Conservation (phyloP, 2,113 vertebrate genomes). For the Motacilla alba region DNA sequence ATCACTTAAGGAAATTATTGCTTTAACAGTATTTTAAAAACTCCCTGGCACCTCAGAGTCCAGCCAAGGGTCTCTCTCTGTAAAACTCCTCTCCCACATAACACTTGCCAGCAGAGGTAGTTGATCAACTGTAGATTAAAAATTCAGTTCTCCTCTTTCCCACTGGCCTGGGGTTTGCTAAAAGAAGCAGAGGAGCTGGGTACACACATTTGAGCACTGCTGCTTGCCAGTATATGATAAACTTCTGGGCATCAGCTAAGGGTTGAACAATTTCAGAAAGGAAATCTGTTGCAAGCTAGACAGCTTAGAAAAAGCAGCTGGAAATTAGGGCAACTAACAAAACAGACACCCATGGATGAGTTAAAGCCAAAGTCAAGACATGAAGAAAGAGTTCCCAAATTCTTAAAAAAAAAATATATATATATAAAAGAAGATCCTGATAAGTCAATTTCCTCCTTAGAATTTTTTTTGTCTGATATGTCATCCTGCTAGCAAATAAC, state of each 20-base stretch:
- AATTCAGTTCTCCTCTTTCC: neutral
- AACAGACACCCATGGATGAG: neutral
- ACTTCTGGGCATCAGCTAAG: neutral
- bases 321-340: neutral
- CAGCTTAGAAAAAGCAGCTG: neutral
- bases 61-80: neutral
- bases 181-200: neutral
- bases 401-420: no score
- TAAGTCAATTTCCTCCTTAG: neutral
- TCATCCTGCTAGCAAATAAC: neutral
- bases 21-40: neutral
- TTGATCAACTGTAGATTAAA: neutral
- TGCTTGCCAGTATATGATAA: neutral
- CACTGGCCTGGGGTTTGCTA: neutral
- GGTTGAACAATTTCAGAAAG: neutral
- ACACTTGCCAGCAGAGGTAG: neutral
- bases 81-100: neutral
- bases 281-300: neutral
- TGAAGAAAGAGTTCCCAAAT: neutral
- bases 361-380: neutral
- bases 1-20: neutral
- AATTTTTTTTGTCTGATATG: neutral
- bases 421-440: neutral
- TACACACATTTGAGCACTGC: neutral
- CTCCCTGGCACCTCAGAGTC: neutral